Conservation (phyloP, 2,113 vertebrate genomes). For the Chaetodon trifascialis region DNA sequence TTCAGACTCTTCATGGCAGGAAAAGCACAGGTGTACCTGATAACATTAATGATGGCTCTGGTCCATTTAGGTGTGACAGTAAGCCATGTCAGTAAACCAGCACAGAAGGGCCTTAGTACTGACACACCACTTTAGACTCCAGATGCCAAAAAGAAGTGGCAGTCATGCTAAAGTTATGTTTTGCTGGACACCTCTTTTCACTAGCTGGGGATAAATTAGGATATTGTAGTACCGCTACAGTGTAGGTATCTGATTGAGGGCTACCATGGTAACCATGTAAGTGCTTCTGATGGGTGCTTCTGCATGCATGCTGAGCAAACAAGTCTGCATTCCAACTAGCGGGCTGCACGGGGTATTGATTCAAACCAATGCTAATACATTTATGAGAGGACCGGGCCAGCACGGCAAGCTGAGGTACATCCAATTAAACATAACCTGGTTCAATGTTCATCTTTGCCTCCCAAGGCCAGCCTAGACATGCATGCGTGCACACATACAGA, state of each 20-base stretch:
- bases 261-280: neutral
- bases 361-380: slow-evolving; percentile 37
- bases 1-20: too few relatives aligned
- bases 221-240: neutral
- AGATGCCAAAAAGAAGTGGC: neutral
- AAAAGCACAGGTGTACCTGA: too few relatives aligned
- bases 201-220: neutral
- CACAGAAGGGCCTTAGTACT: neutral
- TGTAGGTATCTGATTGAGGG: neutral
- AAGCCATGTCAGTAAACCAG: too few relatives aligned
- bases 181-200: neutral
- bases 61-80: too few relatives aligned
- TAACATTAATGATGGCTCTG: too few relatives aligned
- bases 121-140: neutral
- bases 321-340: slow-evolving; percentile 16
- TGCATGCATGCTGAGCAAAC: slow-evolving; percentile 17
- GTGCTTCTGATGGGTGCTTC: neutral
- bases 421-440: slow-evolving; percentile 38
- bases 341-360: slow-evolving; percentile 40
- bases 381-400: slow-evolving; percentile 6
- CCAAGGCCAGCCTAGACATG: slow-evolving; percentile 8
- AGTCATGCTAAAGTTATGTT: neutral
- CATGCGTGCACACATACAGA: neutral
- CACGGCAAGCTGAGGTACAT: slow-evolving; percentile 12
- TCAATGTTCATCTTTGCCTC: slow-evolving; percentile 31